These are phyloP conservation scores for Dasyprocta punctata DNA, from an alignment of 2,113 vertebrate species.

Conservation along the genomic window DNA sequence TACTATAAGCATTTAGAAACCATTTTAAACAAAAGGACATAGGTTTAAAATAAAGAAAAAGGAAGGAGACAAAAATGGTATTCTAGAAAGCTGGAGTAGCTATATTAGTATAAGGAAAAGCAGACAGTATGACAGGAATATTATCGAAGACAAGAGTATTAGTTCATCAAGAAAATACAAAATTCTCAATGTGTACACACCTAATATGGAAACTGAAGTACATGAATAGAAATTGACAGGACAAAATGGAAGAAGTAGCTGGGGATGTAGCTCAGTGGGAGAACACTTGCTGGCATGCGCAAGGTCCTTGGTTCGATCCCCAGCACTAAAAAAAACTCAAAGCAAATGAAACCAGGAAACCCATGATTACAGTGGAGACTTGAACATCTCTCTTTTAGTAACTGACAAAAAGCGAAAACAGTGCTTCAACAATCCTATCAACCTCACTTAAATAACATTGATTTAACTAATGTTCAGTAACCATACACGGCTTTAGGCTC, in stretches of 20 bases:
- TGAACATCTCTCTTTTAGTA: not conserved
- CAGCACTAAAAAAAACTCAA: not conserved
- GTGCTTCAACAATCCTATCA: not conserved
- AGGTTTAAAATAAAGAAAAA: not conserved
- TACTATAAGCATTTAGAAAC: conserved; percentile 38
- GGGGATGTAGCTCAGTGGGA: not conserved
- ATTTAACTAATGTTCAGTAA: not conserved
- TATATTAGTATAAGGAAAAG: conserved; percentile 30
- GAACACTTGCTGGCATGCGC: not conserved
- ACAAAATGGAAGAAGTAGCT: not conserved
- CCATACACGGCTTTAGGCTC: not conserved
- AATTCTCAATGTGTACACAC: not conserved
- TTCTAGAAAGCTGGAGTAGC: not conserved
- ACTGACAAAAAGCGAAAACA: not conserved
- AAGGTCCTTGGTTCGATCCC: not conserved
- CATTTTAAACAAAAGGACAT: conserved; percentile 22
- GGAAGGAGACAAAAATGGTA: not conserved
- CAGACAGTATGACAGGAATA: not conserved
- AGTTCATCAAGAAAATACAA: conserved; percentile 21
- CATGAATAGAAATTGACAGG: not conserved
- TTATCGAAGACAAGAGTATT: not conserved
- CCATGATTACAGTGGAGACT: not conserved
- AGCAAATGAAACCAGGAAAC: not conserved
- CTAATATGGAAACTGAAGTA: conserved; percentile 2
- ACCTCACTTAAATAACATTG: not conserved